phyloP scores from a whole-genome alignment of 64 coral and sea anemone genomes.

The Astreopora myriophthalma region DNA sequence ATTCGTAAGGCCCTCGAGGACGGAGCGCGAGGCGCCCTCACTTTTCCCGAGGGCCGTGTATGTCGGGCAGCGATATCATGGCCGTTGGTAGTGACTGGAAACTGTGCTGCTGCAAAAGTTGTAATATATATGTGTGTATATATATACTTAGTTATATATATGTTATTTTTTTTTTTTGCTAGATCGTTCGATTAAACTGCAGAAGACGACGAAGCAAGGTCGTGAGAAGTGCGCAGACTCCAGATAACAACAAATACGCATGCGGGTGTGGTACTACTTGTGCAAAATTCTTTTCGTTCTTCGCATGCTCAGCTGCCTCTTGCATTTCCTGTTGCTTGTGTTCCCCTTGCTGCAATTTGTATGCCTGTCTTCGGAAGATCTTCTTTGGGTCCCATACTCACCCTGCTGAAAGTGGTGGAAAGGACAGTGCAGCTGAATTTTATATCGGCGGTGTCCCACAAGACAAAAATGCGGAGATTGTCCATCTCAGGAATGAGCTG shows the following conservation, averaged over 20 bases:
- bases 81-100: too few relatives aligned
- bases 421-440: conserved; percentile 58
- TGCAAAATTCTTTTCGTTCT: conserved; percentile 24
- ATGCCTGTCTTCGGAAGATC: conserved; percentile 48
- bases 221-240: neutral
- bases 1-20: too few relatives aligned
- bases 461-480: conserved; percentile 77
- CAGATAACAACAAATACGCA: neutral
- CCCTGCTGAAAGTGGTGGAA: neutral
- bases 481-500: conserved; percentile 55
- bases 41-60: too few relatives aligned
- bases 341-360: conserved; percentile 64
- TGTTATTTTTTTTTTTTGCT: neutral
- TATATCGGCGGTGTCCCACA: conserved; percentile 86
- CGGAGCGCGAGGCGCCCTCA: too few relatives aligned
- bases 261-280: neutral
- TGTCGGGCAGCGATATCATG: too few relatives aligned
- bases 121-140: neutral
- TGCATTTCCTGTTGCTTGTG: conserved; percentile 61
- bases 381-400: conserved; percentile 68
- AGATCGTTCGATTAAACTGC: conserved; percentile 67
- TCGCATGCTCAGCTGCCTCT: conserved; percentile 60
- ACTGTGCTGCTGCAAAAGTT: neutral
- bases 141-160: neutral
- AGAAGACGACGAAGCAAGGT: conserved; percentile 20